phyloP scores from a whole-genome alignment of 2,888 invertebrate species.

The Allolobophora icterica region DNA sequence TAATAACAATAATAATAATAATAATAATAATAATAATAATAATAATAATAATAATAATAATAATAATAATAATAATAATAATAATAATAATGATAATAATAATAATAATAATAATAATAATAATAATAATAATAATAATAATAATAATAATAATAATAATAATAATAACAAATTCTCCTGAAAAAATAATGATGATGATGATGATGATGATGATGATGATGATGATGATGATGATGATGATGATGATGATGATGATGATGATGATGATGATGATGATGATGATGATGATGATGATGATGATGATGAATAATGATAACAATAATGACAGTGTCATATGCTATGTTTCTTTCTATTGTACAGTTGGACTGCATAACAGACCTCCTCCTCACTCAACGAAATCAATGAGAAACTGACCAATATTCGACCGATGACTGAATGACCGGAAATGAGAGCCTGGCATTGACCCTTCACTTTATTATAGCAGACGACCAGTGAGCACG shows the following conservation, averaged over 20 bases:
- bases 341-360: too few relatives aligned
- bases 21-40: conserved; percentile 34
- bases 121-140: conserved; percentile 31
- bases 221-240: conserved; percentile 36
- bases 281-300: conserved; percentile 37
- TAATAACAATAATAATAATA: conserved; percentile 27
- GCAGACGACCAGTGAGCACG: conserved; percentile 67
- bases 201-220: conserved; percentile 37
- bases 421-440: conserved; percentile 97
- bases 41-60: conserved; percentile 34
- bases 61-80: conserved; percentile 29
- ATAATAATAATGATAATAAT: conserved; percentile 32
- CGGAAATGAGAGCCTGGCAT: conserved; percentile 94
- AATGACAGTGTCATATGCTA: neutral
- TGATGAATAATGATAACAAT: conserved; percentile 31
- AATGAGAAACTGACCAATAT: conserved; percentile 52
- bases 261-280: conserved; percentile 37
- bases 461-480: conserved; percentile 36
- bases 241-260: conserved; percentile 35
- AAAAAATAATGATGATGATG: conserved; percentile 36
- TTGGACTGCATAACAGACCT: too few relatives aligned
- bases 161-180: conserved; percentile 23
- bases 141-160: conserved; percentile 34
- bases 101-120: conserved; percentile 28
- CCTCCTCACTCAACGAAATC: too few relatives aligned